Percentiles rank a stretch among this genome's conserved stretches.
Evolutionary conservation across 1,140 invertebrate species (phyloP).

Genomic region (Pemphigus obesinymphae): DNA sequence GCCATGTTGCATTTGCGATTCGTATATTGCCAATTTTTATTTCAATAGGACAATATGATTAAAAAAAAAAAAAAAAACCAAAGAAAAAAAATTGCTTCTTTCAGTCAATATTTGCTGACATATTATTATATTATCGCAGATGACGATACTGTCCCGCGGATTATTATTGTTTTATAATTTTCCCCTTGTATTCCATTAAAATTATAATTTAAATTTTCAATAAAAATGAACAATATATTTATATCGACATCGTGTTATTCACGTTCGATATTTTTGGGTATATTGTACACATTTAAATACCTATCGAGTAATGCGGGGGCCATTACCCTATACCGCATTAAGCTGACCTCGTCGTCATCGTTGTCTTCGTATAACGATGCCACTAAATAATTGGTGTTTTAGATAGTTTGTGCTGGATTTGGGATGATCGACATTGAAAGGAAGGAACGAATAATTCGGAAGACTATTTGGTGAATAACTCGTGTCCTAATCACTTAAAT

Average conservation of each 20-base stretch:
- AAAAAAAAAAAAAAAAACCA: no score
- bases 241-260: no score
- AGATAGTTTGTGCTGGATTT: neutral
- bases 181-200: no score
- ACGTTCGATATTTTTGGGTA: no score
- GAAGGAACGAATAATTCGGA: neutral
- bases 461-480: neutral
- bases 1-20: neutral
- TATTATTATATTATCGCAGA: no score
- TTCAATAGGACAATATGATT: neutral
- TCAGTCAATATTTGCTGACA: no score
- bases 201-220: no score
- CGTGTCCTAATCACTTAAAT: neutral
- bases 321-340: neutral
- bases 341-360: neutral
- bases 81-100: neutral
- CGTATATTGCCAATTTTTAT: neutral
- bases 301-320: neutral
- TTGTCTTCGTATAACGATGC: no score
- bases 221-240: no score
- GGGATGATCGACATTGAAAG: neutral
- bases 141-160: no score
- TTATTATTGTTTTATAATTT: no score
- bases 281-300: neutral
- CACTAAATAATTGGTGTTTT: slow-evolving; percentile 6